Base-by-base conservation (phyloP, 2,888 invertebrate species). In the Lochmaea crataegi region DNA sequence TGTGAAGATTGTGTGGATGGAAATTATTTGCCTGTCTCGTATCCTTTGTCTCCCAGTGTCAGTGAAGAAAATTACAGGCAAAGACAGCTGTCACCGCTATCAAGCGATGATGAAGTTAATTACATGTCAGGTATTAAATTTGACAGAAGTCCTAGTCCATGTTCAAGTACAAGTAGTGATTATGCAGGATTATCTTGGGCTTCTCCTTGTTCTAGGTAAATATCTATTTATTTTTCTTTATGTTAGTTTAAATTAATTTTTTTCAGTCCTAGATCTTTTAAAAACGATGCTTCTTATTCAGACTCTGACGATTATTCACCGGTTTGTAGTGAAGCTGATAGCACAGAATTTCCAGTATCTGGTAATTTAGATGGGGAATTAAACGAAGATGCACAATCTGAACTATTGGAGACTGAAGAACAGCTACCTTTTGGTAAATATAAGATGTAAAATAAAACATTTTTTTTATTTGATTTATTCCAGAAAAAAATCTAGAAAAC, bases 281-380 rank as follows among this genome's bases (percentile, higher is more conserved):
- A 41, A 32, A 56, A 69, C 3, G 67, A 73, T 45, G 63, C 72
- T 3, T 76, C 76, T 63, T 83, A 82, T 72, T 90, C 89, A 1
- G 90, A 90, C 83, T 91, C 91, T 0, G 90, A 90, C 22, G 89
- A 90, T 65, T 91, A 91, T 82, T 92, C 92, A 68, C 92, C 92
- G 0, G 90, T 92, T 26, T 92, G 92, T 80, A 92, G 91, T 75
- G 89, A 89, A 71, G 84, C 83, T n/a, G 89, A 89, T 77, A 74
- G 75, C n/a, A 57, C 73, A 9, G 71, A 71, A 66, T 71, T 53
- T 56, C 42, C 65, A 45, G 16, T 53, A 45, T 51, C n/a, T 45
- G 22, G 10, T 7, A 26, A 12, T 64, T 18, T 41, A 63, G 63
- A 56, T 14, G 45, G 10, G 5, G 56, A 45, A 18, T 42, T 61